Evolutionary conservation across 1,140 invertebrate species (phyloP).

Genomic region (Tetramorium simillimum): DNA sequence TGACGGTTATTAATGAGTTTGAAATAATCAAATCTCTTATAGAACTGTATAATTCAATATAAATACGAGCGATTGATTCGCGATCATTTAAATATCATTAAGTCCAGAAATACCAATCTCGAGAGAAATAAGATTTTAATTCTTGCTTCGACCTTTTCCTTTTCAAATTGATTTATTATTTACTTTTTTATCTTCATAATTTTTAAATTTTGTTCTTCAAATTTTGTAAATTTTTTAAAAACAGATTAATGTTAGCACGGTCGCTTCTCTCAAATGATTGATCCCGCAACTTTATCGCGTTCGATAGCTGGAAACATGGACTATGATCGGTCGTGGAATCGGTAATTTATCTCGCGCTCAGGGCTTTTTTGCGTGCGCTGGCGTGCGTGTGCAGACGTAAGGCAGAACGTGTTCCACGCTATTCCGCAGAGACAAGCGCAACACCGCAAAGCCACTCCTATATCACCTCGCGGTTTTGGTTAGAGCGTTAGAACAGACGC

Average conservation of each 20-base stretch:
- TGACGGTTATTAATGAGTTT: constrained; percentile 10
- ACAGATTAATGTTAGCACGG: background rate
- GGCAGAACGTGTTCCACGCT: constrained; percentile 70
- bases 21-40: constrained; percentile 25
- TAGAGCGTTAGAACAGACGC: constrained; percentile 14
- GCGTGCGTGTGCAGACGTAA: constrained; percentile 53
- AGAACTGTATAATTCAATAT: background rate
- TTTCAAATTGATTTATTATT: background rate
- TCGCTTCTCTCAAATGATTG: background rate
- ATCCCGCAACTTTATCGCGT: background rate
- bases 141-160: background rate
- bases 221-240: background rate
- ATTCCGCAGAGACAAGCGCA: constrained; percentile 62
- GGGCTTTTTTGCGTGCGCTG: constrained; percentile 58
- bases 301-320: constrained; percentile 3
- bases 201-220: background rate
- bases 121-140: background rate
- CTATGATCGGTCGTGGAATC: constrained; percentile 24
- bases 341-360: constrained; percentile 30
- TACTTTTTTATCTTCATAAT: background rate
- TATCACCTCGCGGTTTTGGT: constrained; percentile 77
- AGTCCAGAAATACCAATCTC: background rate
- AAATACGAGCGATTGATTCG: background rate
- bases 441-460: constrained; percentile 78
- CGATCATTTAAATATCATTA: background rate